Evolutionary conservation across 2,888 invertebrate species (phyloP).

Genomic region (Xanthia togata): DNA sequence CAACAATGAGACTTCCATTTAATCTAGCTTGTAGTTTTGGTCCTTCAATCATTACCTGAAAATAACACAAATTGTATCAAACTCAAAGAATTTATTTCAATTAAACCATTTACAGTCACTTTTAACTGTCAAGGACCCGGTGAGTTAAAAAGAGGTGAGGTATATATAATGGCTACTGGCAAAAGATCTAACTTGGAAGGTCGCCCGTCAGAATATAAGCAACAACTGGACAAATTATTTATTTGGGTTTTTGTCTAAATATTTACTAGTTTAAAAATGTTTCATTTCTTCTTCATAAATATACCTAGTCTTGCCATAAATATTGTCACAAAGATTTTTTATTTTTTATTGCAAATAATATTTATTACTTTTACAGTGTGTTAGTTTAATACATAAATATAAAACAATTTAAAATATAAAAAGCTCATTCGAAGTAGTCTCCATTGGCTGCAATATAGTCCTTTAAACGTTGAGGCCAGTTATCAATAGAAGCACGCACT

Average conservation of each 20-base stretch:
- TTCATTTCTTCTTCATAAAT: background rate
- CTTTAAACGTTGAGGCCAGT: too few relatives aligned
- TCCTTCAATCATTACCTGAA: too few relatives aligned
- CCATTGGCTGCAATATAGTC: too few relatives aligned
- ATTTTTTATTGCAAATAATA: too few relatives aligned
- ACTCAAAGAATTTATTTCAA: background rate
- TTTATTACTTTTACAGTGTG: too few relatives aligned
- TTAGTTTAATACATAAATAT: too few relatives aligned
- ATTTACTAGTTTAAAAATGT: background rate
- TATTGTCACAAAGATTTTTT: too few relatives aligned
- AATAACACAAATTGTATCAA: background rate
- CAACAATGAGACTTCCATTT: background rate
- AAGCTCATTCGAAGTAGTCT: too few relatives aligned
- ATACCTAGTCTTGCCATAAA: too few relatives aligned
- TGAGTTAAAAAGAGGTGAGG: background rate
- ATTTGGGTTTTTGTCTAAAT: background rate
- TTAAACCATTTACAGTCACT: background rate
- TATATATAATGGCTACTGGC: background rate
- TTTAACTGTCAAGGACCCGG: background rate
- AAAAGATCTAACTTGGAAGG: background rate
- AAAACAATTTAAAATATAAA: too few relatives aligned
- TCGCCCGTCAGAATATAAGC: background rate
- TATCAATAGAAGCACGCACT: too few relatives aligned
- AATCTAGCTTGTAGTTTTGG: background rate
- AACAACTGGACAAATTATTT: background rate